Base-by-base conservation (phyloP, 2,113 vertebrate genomes). In the Chrysochloris asiatica region DNA sequence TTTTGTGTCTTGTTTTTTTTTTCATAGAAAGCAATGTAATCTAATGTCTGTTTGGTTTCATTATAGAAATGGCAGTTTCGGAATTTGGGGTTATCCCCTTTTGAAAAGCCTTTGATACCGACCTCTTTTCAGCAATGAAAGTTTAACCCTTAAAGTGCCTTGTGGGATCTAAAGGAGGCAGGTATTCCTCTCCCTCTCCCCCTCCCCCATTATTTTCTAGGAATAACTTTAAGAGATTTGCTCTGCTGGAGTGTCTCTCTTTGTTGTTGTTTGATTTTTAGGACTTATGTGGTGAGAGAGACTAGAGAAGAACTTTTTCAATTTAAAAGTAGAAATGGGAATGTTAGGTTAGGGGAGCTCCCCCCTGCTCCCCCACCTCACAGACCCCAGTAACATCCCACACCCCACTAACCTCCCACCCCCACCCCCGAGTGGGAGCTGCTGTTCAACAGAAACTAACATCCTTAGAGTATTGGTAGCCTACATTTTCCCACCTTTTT, bases 1-100 rank as follows among this genome's bases (percentile, higher is more conserved):
- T 52, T 52, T 52, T 52, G 50, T 16, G 10, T 56, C 24, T 56
- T 56, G 19, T 56, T 56, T 56, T 56, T 56, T 56, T 56, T 92
- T 95, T 94, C 83, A 87, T 85, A 88, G 93, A 96, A 91, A 94
- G 95, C 94, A 73, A 56, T 56, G 89, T 43, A 13, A 47, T 86
- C 12, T 52, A 50, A 67, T 16, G 21, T n/a, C 28, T 67, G 43
- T 71, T 80, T 65, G 43, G 30, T 50, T 93, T 94, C 71, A 87
- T 48, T 83, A 89, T 48, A 73, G 52, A 85, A 86, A 93, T n/a
- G 82, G n/a, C 75, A 93, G 69, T 88, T 95, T 94, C 91, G 92
- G 90, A 90, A 90, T 19, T 59, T 54, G 73, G 88, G 43, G 45
- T 73, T 89, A 79, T 78, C 11, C 73, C 83, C 67, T 82, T 47